These are phyloP conservation scores for Polypterus bichir DNA, from an alignment of 2,113 vertebrate species.

Conservation along the genomic window DNA sequence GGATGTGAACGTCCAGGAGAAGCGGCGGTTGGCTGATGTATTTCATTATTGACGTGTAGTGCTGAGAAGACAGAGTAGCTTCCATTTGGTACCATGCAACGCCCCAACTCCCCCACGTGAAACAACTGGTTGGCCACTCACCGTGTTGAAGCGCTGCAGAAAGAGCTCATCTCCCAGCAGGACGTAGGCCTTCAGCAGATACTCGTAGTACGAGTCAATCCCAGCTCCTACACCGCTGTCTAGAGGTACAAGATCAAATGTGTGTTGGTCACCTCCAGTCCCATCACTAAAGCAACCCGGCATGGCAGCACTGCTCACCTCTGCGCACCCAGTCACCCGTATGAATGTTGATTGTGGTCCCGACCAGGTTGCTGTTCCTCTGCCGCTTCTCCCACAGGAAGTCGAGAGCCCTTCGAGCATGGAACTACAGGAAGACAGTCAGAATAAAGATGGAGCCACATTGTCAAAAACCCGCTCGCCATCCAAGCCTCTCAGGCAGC, in stretches of 20 bases:
- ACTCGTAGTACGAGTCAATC: slow-evolving; percentile 96
- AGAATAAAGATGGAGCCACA: slow-evolving; percentile 3
- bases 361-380: slow-evolving; percentile 93
- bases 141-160: slow-evolving; percentile 92
- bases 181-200: slow-evolving; percentile 92
- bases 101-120: neutral
- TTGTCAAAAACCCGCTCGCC: neutral
- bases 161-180: slow-evolving; percentile 90
- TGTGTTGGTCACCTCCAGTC: neutral
- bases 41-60: slow-evolving; percentile 97
- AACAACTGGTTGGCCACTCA: slow-evolving; percentile 39
- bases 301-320: slow-evolving; percentile 35
- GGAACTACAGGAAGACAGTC: slow-evolving; percentile 52
- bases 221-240: slow-evolving; percentile 95
- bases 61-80: slow-evolving; percentile 43
- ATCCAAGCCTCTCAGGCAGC: neutral
- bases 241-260: slow-evolving; percentile 28
- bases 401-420: slow-evolving; percentile 87
- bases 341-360: slow-evolving; percentile 95
- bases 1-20: slow-evolving; percentile 90
- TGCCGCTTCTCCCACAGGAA: slow-evolving; percentile 97
- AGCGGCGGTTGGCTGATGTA: slow-evolving; percentile 96
- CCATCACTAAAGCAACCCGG: slow-evolving; percentile 46
- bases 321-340: slow-evolving; percentile 89
- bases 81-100: too few species aligned